Percentiles rank a stretch among this genome's conserved stretches.
phyloP scores from a whole-genome alignment of 2,888 invertebrate species.

The Balanococcus diminutus region DNA sequence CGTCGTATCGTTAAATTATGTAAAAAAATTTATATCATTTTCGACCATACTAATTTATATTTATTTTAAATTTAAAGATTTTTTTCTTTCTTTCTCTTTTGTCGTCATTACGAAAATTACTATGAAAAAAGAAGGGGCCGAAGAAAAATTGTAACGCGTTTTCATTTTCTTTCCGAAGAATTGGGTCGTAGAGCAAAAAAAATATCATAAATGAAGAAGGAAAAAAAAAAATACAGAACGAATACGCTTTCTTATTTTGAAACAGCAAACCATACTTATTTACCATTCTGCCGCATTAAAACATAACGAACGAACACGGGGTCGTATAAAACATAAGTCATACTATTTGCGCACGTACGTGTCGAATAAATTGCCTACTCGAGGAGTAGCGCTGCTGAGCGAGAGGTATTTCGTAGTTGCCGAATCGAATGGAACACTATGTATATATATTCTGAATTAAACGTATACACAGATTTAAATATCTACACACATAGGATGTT shows the following conservation, averaged over 20 bases:
- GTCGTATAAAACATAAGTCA: background rate
- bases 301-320: background rate
- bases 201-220: background rate
- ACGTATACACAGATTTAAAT: conserved; percentile 2
- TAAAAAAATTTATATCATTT: background rate
- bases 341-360: conserved; percentile 15
- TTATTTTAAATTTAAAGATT: background rate
- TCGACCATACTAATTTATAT: background rate
- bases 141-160: background rate
- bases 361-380: conserved; percentile 23
- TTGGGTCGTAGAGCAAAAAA: background rate
- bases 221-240: background rate
- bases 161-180: background rate
- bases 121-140: background rate
- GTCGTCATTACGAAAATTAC: background rate
- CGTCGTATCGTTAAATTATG: background rate
- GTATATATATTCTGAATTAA: background rate
- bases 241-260: background rate
- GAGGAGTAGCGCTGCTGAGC: background rate
- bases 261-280: background rate
- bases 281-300: conserved; percentile 16
- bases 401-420: background rate
- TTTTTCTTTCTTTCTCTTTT: background rate
- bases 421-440: conserved; percentile 6
- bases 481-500: conserved; percentile 1